Base-by-base conservation (phyloP, 2,797 vertebrate genomes). In the Astyanax mexicanus region DNA sequence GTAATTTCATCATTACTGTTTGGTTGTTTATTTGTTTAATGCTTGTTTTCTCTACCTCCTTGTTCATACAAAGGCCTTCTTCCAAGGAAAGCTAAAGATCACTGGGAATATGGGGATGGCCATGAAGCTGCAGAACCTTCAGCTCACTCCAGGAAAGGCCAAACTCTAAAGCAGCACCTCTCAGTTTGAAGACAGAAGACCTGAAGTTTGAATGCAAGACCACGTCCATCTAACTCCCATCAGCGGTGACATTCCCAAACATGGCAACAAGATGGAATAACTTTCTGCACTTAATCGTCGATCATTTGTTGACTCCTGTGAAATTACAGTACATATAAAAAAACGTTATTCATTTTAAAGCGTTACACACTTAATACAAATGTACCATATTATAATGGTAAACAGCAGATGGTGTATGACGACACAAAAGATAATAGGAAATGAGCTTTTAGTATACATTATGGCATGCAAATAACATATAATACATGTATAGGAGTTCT, bases 81-180 rank as follows among this genome's bases (percentile, higher is more conserved):
- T 97, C 87, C 94, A 97, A 90, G 96, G 97, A 29, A 98, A 96
- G 86, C 86, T 99, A 89, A 98, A 98, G 92, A 87, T 99, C 74
- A 80, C 91, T 66, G 97, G 97, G 49, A 98, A 96, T 88, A 96
- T 97, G 96, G 94, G 92, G 55, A 85, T 98, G 91, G 97, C 96
- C 61, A 95, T 98, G 97, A 99, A 98, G 88, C 93, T 98, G 80
- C 96, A 97, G 85, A 97, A 71, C 77, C 93, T 99, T 65, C 96
- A 98, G 79, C 83, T 98, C 64, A 86, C 93, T 65, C 89, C 95
- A 0, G 92, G 85, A 83, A 96, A 96, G 88, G 93, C 97, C 81
- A 98, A 96, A 87, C 93, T 99, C 88, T 98, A 93, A 98, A 74
- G 45, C 32, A 13, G 12, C 52, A 0, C 71, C 73, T 23, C 35